These are phyloP conservation scores for Drosophila neotestacea DNA, from an alignment of 2,888 invertebrate species.

Conservation along the genomic window DNA sequence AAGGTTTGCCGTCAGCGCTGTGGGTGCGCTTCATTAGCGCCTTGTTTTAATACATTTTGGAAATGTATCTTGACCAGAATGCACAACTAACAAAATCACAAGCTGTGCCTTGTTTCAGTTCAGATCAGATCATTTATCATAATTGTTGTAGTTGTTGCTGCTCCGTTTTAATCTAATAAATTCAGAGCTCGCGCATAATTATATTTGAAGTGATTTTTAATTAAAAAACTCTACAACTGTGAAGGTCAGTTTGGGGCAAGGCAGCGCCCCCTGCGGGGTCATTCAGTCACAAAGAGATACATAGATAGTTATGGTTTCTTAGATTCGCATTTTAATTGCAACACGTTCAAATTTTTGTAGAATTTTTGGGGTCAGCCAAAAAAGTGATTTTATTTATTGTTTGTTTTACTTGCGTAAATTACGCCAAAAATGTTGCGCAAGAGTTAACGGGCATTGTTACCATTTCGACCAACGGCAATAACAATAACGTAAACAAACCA, in stretches of 20 bases:
- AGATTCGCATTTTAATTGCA: conserved; percentile 44
- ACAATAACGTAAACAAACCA: conserved; percentile 53
- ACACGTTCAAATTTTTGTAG: conserved; percentile 40
- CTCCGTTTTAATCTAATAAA: conserved; percentile 50
- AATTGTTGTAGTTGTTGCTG: conserved; percentile 22
- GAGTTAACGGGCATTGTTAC: conserved; percentile 57
- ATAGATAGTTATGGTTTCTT: conserved; percentile 47
- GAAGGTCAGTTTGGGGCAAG: conserved; percentile 58
- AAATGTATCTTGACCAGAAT: conserved; percentile 50
- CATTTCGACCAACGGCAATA: conserved; percentile 60
- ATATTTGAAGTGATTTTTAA: conserved; percentile 72
- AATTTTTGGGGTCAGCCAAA: conserved; percentile 65
- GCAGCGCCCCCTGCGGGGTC: conserved; percentile 25
- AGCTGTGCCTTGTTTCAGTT: conserved; percentile 23
- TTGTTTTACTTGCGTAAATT: conserved; percentile 52
- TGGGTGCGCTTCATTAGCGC: conserved; percentile 71
- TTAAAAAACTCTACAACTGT: conserved; percentile 48
- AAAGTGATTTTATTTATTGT: conserved; percentile 18
- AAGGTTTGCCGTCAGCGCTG: conserved; percentile 46
- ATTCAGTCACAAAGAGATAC: conserved; percentile 28
- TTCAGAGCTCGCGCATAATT: conserved; percentile 59
- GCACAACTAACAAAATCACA: conserved; percentile 37
- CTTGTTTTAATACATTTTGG: conserved; percentile 41
- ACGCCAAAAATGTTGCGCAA: conserved; percentile 61
- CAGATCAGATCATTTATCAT: conserved; percentile 49